phyloP scores from a whole-genome alignment of 2,113 vertebrate species.

The Tinamus guttatus region DNA sequence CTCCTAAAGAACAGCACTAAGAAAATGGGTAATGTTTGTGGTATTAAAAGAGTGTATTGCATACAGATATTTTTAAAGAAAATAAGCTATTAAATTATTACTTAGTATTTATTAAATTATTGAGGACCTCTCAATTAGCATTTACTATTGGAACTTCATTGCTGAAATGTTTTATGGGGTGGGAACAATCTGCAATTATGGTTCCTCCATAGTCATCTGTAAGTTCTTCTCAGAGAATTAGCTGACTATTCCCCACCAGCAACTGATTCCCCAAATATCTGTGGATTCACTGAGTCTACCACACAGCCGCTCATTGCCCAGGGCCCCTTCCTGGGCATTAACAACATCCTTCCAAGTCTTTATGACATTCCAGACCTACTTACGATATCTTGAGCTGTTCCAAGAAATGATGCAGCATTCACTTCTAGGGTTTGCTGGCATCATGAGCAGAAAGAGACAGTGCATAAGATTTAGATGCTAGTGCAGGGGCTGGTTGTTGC shows the following conservation, averaged over 20 bases:
- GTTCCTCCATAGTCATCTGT: not conserved
- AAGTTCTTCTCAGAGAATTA: not conserved
- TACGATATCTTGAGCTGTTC: not conserved
- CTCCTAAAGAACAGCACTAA: not conserved
- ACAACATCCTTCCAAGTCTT: not conserved
- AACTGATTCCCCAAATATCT: not conserved
- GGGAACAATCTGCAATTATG: not conserved
- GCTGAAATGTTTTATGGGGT: not conserved
- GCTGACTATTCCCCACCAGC: not conserved
- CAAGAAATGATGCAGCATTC: not conserved
- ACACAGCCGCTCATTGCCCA: not conserved
- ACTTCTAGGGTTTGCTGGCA: not conserved
- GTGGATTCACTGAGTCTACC: not conserved
- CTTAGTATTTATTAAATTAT: constrained; percentile 40
- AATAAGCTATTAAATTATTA: constrained; percentile 17
- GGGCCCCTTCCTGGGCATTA: not conserved
- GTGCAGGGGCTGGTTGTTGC: not conserved
- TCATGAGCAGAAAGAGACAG: not conserved
- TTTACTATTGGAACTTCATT: not conserved
- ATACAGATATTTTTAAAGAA: constrained; percentile 22
- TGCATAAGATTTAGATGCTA: not conserved
- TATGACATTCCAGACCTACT: not conserved
- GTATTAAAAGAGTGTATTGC: not conserved
- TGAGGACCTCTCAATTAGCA: constrained; percentile 22
- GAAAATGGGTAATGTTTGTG: not conserved